Base-by-base conservation (phyloP, 2,797 vertebrate species). In the Eospalax fontanierii region DNA sequence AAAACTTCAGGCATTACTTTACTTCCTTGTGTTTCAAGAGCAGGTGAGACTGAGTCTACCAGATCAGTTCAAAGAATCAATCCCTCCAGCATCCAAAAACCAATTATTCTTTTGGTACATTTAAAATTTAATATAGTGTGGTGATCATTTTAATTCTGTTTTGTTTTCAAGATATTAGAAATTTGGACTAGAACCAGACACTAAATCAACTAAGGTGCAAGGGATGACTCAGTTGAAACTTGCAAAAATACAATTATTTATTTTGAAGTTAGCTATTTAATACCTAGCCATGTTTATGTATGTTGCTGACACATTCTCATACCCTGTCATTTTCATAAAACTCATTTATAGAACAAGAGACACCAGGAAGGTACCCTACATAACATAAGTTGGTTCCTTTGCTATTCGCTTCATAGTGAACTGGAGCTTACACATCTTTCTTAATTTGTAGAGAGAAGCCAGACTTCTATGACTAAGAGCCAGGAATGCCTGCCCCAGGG, bases 1-100 rank as follows among this genome's bases (percentile, higher is more conserved):
- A 74, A 88, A 96, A 97, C 40, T 87, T 89, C 92, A 90, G 73
- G 46, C 88, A 75, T 89, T 65, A 66, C 22, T 90, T 95, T 83
- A 78, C 82, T 33, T 83, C 21, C 16, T 54, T 9, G 1, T 73
- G 28, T 54, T 28, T 79, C 59, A 15, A 7, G 40, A 85, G 40
- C 57, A 82, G 57, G 87, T 28, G 59, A 84, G 81, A 79, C 43
- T 65, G 6, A 84, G 68, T 71, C 78, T n/a, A 70, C 15, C n/a
- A 57, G 40, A 28, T 65, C 68, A 86, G 19, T 92, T 87, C 16
- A 2, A 91, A 89, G 28, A 61, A 63, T 21, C 28, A 33, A 10
- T 57, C 11, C 28, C 38, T 93, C 95, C 43, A 54, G 73, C 43
- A n/a, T 89, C 43, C 65, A 43, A 92, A 97, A 92, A 21, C 8